Evolutionary conservation across 2,888 invertebrate genomes (phyloP).

Genomic region (Heliconius aoede): DNA sequence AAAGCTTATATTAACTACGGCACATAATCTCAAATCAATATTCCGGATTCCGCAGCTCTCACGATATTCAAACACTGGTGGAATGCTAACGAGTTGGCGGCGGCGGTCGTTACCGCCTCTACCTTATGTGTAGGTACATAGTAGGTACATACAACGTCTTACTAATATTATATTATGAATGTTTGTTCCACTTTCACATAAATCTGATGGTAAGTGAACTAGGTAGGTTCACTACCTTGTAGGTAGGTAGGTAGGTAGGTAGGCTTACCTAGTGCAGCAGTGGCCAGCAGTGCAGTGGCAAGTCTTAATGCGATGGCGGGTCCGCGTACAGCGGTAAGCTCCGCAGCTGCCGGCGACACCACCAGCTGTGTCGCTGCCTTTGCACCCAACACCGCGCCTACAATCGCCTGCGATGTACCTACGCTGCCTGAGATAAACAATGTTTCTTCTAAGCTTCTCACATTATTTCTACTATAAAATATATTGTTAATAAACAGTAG

Average conservation of each 20-base stretch:
- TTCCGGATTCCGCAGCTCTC: constrained; percentile 10
- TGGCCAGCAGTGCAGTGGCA: constrained; percentile 62
- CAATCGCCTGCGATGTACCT: constrained; percentile 64
- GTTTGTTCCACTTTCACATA: too few species aligned
- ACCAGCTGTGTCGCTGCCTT: constrained; percentile 71
- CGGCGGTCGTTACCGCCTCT: not conserved
- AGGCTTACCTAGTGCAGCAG: constrained; percentile 63
- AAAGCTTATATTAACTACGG: not conserved
- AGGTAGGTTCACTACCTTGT: too few species aligned
- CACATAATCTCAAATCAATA: constrained; percentile 19
- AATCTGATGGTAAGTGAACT: too few species aligned
- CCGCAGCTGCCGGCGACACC: constrained; percentile 61
- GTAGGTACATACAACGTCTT: not conserved
- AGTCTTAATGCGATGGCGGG: constrained; percentile 63
- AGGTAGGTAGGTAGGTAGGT: too few species aligned
- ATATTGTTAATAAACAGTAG: not conserved
- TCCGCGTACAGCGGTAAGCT: constrained; percentile 51
- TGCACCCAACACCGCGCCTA: constrained; percentile 71
- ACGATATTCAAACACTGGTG: not conserved
- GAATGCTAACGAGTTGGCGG: constrained; percentile 2
- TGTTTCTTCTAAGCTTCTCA: not conserved
- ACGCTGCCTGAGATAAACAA: constrained; percentile 36
- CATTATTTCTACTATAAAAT: not conserved
- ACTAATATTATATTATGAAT: too few species aligned
- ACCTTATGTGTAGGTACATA: not conserved